Base-by-base conservation (phyloP, 2,888 invertebrate genomes). In the Apodemia mormo region DNA sequence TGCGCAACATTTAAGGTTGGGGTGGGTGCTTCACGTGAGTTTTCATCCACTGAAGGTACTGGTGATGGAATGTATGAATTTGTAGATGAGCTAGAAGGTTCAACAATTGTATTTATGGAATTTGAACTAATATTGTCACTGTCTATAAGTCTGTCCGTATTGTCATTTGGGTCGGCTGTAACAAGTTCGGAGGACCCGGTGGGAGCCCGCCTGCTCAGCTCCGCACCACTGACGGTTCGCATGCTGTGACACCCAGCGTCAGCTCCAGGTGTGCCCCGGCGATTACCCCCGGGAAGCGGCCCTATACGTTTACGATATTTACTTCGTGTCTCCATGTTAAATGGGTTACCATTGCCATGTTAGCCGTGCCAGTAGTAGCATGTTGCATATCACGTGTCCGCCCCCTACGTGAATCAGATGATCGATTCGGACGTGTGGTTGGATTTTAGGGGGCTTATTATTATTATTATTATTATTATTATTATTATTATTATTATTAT, bases 271-370 rank as follows among this genome's bases (percentile, higher is more conserved):
- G 61, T 33, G 61, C 61, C 37, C 37, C 61, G 37, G 61, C 61
- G 61, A 61, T 61, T 7, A 30, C 61, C 61, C 61, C 61, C 33
- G 33, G 33, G 33, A 12, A 56, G 58, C 56, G 58, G 58, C 56
- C 37, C 67, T 58, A 9, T 40, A 67, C 67, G 37, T 58, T 67
- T 67, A 7, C 40, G 40, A 7, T 40, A 40, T 40, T 22, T 67
- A 2, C 54, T 56, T 37, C 43, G 22, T 33, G 49, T 64, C 68
- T 68, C 52, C 22, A 49, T 61, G 5, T 56, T 70, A 10, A 40
- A 70, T 70, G 66, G 69, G 69, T 70, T 66, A 56, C 69, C 69
- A 66, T 37, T 37, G 69, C 69, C 69, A 70, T 66, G 69, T 69
- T 69, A 54, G 69, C 69, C 69, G 54, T 45, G 52, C 69, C 66